Evolutionary conservation across 2,888 invertebrate genomes (phyloP), one percentile per base, ranked within the genome.

Genomic region (Antheraea assamensis): DNA sequence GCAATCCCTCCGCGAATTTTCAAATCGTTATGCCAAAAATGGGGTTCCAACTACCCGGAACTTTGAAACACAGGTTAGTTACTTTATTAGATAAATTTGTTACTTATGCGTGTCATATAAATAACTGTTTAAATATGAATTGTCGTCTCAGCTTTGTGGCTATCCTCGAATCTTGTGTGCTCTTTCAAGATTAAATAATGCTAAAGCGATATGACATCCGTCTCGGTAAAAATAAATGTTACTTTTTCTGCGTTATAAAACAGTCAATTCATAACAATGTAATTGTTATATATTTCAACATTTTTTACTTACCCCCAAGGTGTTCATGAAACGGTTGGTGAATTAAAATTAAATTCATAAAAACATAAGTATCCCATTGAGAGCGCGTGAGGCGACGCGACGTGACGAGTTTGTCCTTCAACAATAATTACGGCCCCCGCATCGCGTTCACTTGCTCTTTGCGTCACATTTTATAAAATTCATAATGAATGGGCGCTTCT

Each of bases 401-500:
- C 64, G 71, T 55, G 71, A 55, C 52, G 71, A 68, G 55, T 55
- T 55, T 71, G 55, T 71, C 52, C 71, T 68, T 71, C 64, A 74
- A 49, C 31, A 52, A 52, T 68, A 66, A 74, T 66, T 74, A 58
- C 21, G 52, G 52, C 30, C 52, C 42, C 52, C 27, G 24, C 66
- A 52, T 61, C 27, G 52, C 49, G 31, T 71, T 68, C 66, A 71
- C 31, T 64, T 61, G 73, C n/a, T 58, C 71, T n/a, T 31, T 49
- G 61, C 42, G 58, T 58, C 42, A 70, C 70, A 47, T 73, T 73
- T 70, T 27, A 71, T 31, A 49, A 49, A 52, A 73, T 71, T 61
- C 74, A 71, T 71, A 52, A 49, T 42, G 71, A 72, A 72, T 74
- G 71, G 73, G 70, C 17, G 55, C 64, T 58, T 61, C 30, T 71